Evolutionary conservation across 92 coral and sea anemone species (phyloP), one percentile per base, ranked within the genome.

Genomic region (Pocillopora meandrina): DNA sequence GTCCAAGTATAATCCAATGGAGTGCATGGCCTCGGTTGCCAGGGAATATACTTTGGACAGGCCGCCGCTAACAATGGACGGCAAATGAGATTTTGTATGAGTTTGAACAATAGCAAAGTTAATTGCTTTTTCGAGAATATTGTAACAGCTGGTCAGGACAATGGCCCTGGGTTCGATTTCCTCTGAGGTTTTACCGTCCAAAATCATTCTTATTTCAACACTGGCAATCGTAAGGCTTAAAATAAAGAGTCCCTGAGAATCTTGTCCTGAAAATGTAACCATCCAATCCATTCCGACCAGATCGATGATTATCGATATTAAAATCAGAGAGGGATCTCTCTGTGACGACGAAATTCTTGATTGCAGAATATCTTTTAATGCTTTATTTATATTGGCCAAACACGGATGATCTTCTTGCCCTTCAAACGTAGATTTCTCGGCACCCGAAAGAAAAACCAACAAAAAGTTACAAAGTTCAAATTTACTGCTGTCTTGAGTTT

Each of bases 51-150:
- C 86, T 74, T 86, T 94, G 1, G 98, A 88, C 55, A 89, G 84
- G 13, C 56, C 85, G 16, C 23, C 64, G 65, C 61, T 68, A 10
- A 63, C 59, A 49, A 23, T 18, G 9, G 66, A 8, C 1, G 86
- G 79, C 26, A 82, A 49, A 62, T 56, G 65, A 5, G 58, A 12
- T 17, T 59, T 7, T 57, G 65, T 16, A 47, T 77, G 47, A 31
- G 79, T 35, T 26, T 56, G 81, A 66, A 71, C 85, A 58, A 70
- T 65, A 58, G 63, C 77, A 42, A 84, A 84, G 75, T 76, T 79
- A 18, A 94, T 92, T 5, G 95, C 89, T 69, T 91, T 92, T 86
- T 96, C 99, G 19, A 96, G 86, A 18, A 96, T 94, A 72, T 68
- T 89, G 77, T 92, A 96, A 83, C 99, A 92, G 33, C 94, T 86